These are phyloP conservation scores for Blomia tropicalis DNA, from an alignment of 2,888 invertebrate species.

Conservation along the genomic window DNA sequence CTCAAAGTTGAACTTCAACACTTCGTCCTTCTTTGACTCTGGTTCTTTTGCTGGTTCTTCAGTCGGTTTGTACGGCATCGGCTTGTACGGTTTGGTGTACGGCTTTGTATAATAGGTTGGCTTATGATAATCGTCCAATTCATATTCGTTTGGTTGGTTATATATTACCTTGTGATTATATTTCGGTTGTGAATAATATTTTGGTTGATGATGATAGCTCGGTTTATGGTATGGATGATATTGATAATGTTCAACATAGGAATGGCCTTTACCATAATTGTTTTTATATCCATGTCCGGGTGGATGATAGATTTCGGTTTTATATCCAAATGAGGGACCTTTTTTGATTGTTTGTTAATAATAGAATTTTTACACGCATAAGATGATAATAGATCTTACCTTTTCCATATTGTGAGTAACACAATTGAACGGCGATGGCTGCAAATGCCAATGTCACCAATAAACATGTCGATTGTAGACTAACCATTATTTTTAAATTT, in stretches of 20 bases:
- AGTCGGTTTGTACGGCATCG: not conserved
- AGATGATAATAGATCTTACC: no score
- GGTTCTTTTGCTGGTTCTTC: not conserved
- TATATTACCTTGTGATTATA: not conserved
- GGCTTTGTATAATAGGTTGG: conserved; percentile 8
- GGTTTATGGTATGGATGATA: not conserved
- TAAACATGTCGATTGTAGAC: no score
- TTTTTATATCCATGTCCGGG: not conserved
- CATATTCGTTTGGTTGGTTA: not conserved
- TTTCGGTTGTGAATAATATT: not conserved
- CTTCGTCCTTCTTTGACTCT: not conserved
- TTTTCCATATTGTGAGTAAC: no score
- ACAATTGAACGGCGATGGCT: no score
- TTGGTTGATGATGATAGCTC: not conserved
- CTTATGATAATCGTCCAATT: not conserved
- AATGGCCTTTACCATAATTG: not conserved
- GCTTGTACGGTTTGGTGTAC: not conserved
- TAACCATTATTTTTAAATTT: no score
- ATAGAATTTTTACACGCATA: no score
- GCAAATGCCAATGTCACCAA: no score
- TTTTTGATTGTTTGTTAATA: no score
- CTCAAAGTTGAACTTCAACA: not conserved
- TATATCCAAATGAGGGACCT: not conserved
- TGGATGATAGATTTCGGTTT: conserved; percentile 11
- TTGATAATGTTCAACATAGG: conserved; percentile 2